Conservation (phyloP, 2,113 vertebrate genomes). For the Turnix velox region DNA sequence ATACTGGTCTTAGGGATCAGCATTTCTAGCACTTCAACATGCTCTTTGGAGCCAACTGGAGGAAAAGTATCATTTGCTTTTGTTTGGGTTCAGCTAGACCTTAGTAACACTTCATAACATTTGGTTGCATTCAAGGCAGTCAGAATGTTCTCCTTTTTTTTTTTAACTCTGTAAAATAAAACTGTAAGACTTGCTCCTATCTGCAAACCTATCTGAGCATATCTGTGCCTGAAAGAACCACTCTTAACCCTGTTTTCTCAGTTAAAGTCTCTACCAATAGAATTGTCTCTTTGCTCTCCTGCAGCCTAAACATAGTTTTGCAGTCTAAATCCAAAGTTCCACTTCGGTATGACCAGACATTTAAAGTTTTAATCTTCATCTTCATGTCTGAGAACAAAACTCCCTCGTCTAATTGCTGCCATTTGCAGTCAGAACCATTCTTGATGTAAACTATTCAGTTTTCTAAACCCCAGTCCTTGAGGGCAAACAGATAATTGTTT, state of each 20-base stretch:
- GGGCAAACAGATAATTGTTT: conserved; percentile 45
- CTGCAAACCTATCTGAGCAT: not conserved
- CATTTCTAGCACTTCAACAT: not conserved
- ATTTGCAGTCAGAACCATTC: not conserved
- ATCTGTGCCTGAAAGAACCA: not conserved
- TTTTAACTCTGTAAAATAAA: not conserved
- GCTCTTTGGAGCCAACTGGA: not conserved
- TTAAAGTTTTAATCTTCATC: not conserved
- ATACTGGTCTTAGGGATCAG: fast-evolving
- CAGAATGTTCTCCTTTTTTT: not conserved
- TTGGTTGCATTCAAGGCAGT: not conserved
- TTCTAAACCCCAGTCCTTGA: not conserved
- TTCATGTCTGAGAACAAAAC: not conserved
- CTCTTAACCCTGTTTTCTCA: not conserved
- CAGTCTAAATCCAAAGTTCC: not conserved
- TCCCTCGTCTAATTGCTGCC: not conserved
- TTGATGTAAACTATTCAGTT: not conserved
- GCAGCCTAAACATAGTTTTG: conserved; percentile 8
- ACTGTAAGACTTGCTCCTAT: not conserved
- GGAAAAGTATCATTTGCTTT: not conserved
- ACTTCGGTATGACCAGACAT: not conserved
- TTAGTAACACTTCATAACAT: not conserved
- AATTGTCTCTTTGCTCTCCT: not conserved
- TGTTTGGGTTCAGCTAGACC: conserved; percentile 19
- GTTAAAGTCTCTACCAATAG: not conserved